phyloP scores from a whole-genome alignment of 2,888 invertebrate species.

The Eutolmus rufibarbis region DNA sequence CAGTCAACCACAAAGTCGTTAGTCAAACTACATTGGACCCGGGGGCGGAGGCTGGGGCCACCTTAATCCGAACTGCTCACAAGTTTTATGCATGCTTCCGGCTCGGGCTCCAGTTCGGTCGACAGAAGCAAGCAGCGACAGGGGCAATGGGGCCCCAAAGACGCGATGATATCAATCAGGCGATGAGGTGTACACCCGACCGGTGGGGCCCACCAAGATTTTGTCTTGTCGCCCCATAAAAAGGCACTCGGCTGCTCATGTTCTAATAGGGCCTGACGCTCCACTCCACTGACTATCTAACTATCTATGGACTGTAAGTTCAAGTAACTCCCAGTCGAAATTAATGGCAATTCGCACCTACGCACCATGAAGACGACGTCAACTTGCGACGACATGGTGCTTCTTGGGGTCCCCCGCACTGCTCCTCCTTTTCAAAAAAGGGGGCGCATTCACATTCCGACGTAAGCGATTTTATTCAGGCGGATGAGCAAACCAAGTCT shows the following conservation, averaged over 20 bases:
- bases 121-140: not conserved
- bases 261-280: not conserved
- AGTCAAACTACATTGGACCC: not conserved
- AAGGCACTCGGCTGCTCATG: not conserved
- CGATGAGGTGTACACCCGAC: not conserved
- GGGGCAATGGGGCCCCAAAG: not conserved
- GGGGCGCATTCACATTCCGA: not conserved
- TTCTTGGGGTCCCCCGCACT: not conserved
- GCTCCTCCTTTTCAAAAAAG: not conserved
- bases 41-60: not conserved
- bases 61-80: not conserved
- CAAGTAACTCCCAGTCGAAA: conserved; percentile 1
- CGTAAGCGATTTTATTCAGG: conserved; percentile 16
- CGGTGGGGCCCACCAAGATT: not conserved
- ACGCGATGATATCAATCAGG: not conserved
- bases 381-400: not conserved
- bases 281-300: not conserved
- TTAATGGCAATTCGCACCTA: conserved; percentile 21
- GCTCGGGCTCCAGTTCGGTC: not conserved
- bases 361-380: not conserved
- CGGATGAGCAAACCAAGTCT: conserved; percentile 24
- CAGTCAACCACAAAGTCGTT: conserved; percentile 10
- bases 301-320: not conserved
- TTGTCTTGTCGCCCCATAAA: not conserved
- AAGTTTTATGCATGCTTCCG: not conserved